Base-by-base conservation (phyloP, 2,113 vertebrate species). In the Plestiodon gilberti region DNA sequence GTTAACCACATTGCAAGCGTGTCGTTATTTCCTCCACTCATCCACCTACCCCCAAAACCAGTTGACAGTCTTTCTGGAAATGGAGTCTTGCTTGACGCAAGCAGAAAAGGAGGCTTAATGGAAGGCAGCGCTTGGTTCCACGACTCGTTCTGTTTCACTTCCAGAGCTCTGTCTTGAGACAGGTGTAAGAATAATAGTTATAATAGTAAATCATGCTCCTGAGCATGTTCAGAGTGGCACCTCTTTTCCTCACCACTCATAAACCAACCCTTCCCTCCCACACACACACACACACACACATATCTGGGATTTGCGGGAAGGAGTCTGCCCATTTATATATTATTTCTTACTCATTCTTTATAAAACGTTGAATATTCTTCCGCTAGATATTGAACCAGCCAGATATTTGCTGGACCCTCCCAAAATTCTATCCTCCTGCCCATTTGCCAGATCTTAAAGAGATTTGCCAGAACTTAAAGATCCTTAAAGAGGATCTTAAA, bases 11-110 rank as follows among this genome's bases (percentile, higher is more conserved):
- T 14, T 14, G 2, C 13, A 2, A 38, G 43, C 17, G 14, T 70
- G 64, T 14, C 15, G 25, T 78, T 78, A 1, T 25, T 23, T 23
- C 6, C 20, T 11, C 13, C 13, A 2, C 4, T 43, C 28, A 17
- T 22, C 28, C 25, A 17, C 28, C 69, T 17, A 1, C 10, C 30
- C 30, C 23, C 17, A 20, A 40, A 52, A 1, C 8, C 20, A 9
- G 23, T 15, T 5, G 0, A 15, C 25, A 3, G 3, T 8, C 30
- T n/a, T 13, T 14, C 52, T 13, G 17, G 1, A 1, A 10, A 43
- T 6, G 40, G 55, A 40, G 6, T 11, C n/a, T 10, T 20, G 79
- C 4, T 48, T n/a, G n/a, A n/a, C 40, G 69, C 7, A 4, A 4
- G 17, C 4, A 6, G 9, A 80, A 69, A 33, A n/a, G 15, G 40